Percentiles rank a stretch among this genome's conserved stretches.
Evolutionary conservation across 2,113 vertebrate species (phyloP).

Genomic region (Azemiops feae): DNA sequence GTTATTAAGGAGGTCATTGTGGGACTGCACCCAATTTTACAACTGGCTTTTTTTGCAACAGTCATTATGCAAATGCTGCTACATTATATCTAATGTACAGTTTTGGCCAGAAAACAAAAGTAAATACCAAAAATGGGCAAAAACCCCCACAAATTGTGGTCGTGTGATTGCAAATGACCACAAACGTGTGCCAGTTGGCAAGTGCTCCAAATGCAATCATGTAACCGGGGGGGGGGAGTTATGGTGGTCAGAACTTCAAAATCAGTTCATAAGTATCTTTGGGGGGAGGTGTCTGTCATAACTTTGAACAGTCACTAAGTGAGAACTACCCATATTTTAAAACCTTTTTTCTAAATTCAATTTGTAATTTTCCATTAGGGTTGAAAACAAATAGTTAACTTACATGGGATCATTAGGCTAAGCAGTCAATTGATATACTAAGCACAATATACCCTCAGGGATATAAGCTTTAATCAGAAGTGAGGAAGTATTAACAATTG

Average conservation of each 20-base stretch:
- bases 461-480: constrained; percentile 3
- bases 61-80: no score
- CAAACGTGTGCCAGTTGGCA: background rate
- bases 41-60: no score
- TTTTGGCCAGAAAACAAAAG: background rate
- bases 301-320: background rate
- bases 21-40: no score
- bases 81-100: background rate
- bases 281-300: background rate
- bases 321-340: background rate
- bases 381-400: background rate
- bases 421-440: constrained; percentile 25
- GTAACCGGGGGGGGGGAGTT: background rate
- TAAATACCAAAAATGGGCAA: background rate
- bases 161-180: background rate
- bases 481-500: background rate
- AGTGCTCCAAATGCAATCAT: background rate
- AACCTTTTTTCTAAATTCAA: constrained; percentile 34
- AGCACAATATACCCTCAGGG: constrained; percentile 17
- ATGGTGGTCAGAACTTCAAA: background rate
- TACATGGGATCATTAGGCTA: constrained; percentile 25
- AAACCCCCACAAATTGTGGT: background rate
- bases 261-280: background rate
- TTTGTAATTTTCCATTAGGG: constrained; percentile 22
- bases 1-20: no score